Evolutionary conservation across 2,888 invertebrate species (phyloP).

Genomic region (Anticlea derivata): DNA sequence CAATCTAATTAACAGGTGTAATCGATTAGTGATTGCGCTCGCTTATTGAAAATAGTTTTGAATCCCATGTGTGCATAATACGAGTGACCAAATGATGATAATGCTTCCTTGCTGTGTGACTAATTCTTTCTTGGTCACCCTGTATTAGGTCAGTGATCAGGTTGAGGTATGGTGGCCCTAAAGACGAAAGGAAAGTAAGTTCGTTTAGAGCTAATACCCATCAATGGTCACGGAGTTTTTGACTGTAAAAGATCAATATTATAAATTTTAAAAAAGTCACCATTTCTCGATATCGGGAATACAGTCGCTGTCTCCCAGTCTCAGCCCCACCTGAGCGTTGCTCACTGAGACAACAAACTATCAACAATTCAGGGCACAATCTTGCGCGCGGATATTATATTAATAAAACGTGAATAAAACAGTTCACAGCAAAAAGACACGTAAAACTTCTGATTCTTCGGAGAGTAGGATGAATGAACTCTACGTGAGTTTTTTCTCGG

Average conservation of each 20-base stretch:
- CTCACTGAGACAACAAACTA: constrained; percentile 43
- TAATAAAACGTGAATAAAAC: constrained; percentile 41
- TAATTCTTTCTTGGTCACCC: too few relatives aligned
- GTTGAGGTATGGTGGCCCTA: too few relatives aligned
- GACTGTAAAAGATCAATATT: too few relatives aligned
- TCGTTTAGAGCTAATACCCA: too few relatives aligned
- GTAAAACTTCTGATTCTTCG: constrained; percentile 33
- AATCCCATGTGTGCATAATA: too few relatives aligned
- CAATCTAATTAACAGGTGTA: not conserved
- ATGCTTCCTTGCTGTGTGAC: too few relatives aligned
- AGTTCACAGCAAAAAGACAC: constrained; percentile 35
- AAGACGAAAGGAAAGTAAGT: too few relatives aligned
- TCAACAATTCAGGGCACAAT: constrained; percentile 58
- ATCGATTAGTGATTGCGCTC: not conserved
- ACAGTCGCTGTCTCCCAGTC: constrained; percentile 10
- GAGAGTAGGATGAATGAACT: constrained; percentile 11
- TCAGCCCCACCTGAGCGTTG: constrained; percentile 27
- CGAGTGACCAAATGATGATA: too few relatives aligned
- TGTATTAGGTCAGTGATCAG: too few relatives aligned
- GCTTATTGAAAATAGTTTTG: not conserved
- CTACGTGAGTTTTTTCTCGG: constrained; percentile 3
- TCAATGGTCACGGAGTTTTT: too few relatives aligned
- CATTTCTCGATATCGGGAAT: not conserved
- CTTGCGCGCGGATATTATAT: constrained; percentile 48
- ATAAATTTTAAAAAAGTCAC: too few relatives aligned